phyloP scores from a whole-genome alignment of 2,113 vertebrate species.

The Nansenia antarctica region DNA sequence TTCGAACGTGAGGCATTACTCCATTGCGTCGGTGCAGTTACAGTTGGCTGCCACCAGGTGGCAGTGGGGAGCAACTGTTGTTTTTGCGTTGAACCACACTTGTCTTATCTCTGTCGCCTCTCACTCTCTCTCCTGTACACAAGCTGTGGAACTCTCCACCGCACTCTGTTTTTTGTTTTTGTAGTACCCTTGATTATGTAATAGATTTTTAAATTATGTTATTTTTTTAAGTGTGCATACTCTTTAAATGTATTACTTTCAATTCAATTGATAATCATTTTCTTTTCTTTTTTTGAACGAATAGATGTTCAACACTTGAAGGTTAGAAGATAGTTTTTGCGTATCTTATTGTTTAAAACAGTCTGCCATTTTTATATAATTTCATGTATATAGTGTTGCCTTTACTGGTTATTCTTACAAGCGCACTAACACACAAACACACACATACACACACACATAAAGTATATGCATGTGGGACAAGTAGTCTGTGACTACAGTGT shows the following conservation, averaged over 20 bases:
- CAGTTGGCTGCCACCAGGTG: constrained; percentile 46
- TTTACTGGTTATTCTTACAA: constrained; percentile 60
- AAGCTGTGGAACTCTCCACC: constrained; percentile 33
- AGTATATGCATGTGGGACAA: constrained; percentile 57
- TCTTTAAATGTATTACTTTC: constrained; percentile 50
- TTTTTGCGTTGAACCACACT: constrained; percentile 21
- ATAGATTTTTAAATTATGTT: constrained; percentile 53
- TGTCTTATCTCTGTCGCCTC: constrained; percentile 17
- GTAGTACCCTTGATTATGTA: constrained; percentile 30
- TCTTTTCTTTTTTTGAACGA: constrained; percentile 38
- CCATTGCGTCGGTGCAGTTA: constrained; percentile 33
- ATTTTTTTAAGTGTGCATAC: constrained; percentile 60
- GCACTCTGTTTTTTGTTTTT: constrained; percentile 43
- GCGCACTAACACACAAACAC: constrained; percentile 40
- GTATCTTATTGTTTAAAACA: constrained; percentile 58
- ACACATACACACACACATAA: constrained; percentile 41
- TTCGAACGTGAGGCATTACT: constrained; percentile 21
- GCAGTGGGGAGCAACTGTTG: constrained; percentile 45
- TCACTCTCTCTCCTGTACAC: constrained; percentile 35
- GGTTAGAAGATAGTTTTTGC: constrained; percentile 53
- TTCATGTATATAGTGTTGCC: constrained; percentile 76
- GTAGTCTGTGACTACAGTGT: constrained; percentile 44
- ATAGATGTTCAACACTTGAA: constrained; percentile 66
- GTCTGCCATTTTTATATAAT: constrained; percentile 52
- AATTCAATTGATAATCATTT: constrained; percentile 39